Conservation (phyloP, 2,113 vertebrate genomes). For the Notiomystis cincta region DNA sequence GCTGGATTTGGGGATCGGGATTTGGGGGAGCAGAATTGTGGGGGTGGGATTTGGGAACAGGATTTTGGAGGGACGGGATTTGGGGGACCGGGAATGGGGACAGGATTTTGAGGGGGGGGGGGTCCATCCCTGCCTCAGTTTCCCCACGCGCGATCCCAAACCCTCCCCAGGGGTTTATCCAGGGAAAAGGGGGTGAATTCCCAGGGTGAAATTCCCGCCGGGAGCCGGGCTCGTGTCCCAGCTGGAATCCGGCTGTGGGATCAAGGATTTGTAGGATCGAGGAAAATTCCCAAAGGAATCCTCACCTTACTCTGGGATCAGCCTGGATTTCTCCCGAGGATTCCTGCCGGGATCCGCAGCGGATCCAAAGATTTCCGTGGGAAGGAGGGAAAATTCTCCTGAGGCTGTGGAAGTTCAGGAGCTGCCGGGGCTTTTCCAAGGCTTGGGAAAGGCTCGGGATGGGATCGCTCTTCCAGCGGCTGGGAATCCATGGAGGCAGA, state of each 20-base stretch:
- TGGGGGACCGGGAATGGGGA: neutral
- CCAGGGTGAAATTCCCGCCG: neutral
- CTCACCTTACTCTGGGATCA: neutral
- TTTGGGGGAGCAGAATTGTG: neutral
- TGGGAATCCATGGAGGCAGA: neutral
- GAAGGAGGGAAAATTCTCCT: neutral
- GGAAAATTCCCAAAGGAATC: neutral
- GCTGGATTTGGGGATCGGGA: no score
- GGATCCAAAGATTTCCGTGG: neutral
- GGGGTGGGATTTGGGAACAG: neutral
- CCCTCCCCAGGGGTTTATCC: neutral
- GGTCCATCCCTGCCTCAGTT: neutral
- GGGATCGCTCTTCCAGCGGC: neutral
- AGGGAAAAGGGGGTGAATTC: neutral
- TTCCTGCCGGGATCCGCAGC: neutral
- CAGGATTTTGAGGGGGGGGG: neutral
- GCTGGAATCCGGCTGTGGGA: neutral
- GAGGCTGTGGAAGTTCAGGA: neutral
- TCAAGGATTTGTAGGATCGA: neutral
- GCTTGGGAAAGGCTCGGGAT: neutral
- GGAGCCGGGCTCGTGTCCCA: neutral
- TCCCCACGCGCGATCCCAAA: rapidly evolving
- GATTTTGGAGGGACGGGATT: neutral
- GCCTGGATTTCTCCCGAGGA: neutral
- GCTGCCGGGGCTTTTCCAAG: neutral